A percentile compares a stretch with the other conserved stretches of the same genome.
These are phyloP conservation scores for Dasyornis broadbenti DNA, from an alignment of 2,113 vertebrate species.

Conservation along the genomic window DNA sequence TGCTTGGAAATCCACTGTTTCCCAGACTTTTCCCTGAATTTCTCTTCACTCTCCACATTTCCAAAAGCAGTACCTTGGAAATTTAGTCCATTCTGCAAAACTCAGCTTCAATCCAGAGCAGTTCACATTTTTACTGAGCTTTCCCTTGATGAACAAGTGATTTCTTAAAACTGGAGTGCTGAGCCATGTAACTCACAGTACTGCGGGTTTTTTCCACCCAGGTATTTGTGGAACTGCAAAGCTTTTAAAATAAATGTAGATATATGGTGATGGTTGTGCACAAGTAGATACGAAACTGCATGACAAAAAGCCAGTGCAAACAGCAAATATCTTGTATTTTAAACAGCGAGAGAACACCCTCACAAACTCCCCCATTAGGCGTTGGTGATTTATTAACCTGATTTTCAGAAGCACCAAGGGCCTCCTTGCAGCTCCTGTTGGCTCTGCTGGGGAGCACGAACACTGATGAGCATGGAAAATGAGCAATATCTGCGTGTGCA, in stretches of 20 bases:
- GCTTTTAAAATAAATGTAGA: neutral
- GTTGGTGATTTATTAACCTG: neutral
- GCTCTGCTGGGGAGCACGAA: neutral
- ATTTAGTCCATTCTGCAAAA: neutral
- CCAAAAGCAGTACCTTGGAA: neutral
- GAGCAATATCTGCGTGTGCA: neutral
- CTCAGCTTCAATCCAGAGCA: neutral
- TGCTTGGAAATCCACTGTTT: neutral
- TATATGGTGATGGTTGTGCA: neutral
- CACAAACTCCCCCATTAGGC: neutral
- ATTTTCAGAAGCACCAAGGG: neutral
- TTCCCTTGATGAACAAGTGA: neutral
- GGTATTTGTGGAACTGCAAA: neutral
- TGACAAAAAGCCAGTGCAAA: neutral
- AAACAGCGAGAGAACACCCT: neutral
- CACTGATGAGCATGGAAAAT: neutral
- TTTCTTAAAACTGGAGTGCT: neutral
- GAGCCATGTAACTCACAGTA: neutral
- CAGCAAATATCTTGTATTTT: neutral
- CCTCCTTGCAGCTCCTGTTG: neutral
- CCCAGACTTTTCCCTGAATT: neutral
- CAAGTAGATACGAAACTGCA: neutral
- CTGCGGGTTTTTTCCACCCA: neutral
- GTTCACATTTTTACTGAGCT: neutral
- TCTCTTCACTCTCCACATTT: neutral